Conservation (phyloP, 1,140 invertebrate genomes). For the Teleogryllus occipitalis region DNA sequence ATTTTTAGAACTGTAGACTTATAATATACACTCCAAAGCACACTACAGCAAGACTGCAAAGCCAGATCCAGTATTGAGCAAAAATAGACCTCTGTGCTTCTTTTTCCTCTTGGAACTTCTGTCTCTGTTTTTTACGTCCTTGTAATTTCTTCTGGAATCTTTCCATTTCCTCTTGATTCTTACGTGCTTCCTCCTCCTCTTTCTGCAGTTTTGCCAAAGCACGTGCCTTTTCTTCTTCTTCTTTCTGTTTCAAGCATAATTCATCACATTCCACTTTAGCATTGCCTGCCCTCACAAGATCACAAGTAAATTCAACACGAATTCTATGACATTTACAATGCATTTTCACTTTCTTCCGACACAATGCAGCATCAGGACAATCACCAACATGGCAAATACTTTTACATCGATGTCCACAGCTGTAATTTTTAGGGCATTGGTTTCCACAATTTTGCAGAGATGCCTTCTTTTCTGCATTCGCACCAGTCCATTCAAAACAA, state of each 20-base stretch:
- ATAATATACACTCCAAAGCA: neutral
- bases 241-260: constrained; percentile 46
- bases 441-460: constrained; percentile 64
- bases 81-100: neutral
- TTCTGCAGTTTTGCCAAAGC: constrained; percentile 21
- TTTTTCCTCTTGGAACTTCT: constrained; percentile 30
- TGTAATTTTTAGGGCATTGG: constrained; percentile 70
- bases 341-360: constrained; percentile 71
- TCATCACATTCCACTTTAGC: constrained; percentile 51
- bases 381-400: constrained; percentile 65
- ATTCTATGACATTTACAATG: constrained; percentile 69
- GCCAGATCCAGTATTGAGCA: neutral
- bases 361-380: constrained; percentile 58
- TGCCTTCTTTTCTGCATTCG: constrained; percentile 40
- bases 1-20: neutral
- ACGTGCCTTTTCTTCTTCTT: constrained; percentile 18
- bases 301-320: constrained; percentile 69
- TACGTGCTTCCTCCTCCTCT: constrained; percentile 47
- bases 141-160: constrained; percentile 63
- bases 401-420: constrained; percentile 63
- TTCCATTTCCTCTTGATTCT: constrained; percentile 58
- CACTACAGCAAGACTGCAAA: neutral
- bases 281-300: constrained; percentile 43
- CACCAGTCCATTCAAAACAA: constrained; percentile 55
- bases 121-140: constrained; percentile 45